phyloP scores from a whole-genome alignment of 2,797 vertebrate species.

The Rhynchotus rufescens region DNA sequence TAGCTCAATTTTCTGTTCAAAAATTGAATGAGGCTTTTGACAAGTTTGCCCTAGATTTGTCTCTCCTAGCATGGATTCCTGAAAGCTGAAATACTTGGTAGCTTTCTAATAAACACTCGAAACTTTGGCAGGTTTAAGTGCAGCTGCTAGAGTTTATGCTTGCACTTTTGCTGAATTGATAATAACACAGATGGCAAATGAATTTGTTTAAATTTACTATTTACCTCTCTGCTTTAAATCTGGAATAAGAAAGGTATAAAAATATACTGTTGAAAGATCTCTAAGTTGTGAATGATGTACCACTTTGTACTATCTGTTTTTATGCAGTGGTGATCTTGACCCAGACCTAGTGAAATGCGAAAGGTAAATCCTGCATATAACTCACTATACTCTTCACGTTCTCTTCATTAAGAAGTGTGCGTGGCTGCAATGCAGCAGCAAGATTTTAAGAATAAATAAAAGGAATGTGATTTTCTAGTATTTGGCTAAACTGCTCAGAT shows the following conservation, averaged over 20 bases:
- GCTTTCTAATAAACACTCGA: fast-evolving
- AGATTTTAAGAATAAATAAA: fast-evolving
- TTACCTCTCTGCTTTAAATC: not conserved
- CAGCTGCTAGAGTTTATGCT: not conserved
- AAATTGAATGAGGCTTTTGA: fast-evolving
- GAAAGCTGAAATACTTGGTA: fast-evolving
- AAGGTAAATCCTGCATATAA: not conserved
- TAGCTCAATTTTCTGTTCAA: not conserved
- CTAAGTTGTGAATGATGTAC: not conserved
- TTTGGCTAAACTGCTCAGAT: fast-evolving
- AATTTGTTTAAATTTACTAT: fast-evolving
- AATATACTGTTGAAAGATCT: fast-evolving
- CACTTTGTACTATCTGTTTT: not conserved
- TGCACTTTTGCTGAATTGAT: not conserved
- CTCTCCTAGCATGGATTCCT: not conserved
- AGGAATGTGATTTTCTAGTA: not conserved
- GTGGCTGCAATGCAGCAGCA: not conserved
- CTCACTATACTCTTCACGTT: fast-evolving
- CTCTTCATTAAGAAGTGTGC: not conserved
- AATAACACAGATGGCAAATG: not conserved
- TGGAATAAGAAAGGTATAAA: not conserved
- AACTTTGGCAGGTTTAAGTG: fast-evolving
- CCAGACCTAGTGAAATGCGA: not conserved
- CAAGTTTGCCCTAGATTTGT: not conserved
- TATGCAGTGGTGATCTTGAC: not conserved